Conservation (phyloP, 2,888 invertebrate species). For the Hydropsyche betteni region DNA sequence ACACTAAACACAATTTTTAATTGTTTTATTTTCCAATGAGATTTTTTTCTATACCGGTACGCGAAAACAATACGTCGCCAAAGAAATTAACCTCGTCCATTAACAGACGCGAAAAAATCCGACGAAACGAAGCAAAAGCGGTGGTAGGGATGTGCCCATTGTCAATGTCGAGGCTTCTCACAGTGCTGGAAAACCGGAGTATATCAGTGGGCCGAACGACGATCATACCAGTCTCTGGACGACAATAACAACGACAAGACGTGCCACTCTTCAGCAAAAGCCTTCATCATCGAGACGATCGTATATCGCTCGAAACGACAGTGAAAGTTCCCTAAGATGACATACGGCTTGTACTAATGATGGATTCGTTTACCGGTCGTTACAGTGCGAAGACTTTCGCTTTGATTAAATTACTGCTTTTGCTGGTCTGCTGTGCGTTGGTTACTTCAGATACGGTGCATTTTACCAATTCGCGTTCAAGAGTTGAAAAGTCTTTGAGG, state of each 20-base stretch:
- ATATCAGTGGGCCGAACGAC: constrained; percentile 49
- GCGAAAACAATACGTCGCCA: constrained; percentile 19
- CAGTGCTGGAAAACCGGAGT: constrained; percentile 50
- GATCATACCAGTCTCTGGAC: constrained; percentile 44
- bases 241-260: constrained; percentile 10
- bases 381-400: not conserved
- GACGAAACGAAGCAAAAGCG: constrained; percentile 20
- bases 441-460: constrained; percentile 44
- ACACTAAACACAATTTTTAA: not conserved
- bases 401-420: not conserved
- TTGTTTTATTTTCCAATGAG: constrained; percentile 4
- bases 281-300: not conserved
- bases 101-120: not conserved
- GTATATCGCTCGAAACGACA: not conserved
- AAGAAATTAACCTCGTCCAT: constrained; percentile 25
- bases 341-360: not conserved
- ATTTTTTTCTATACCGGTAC: not conserved
- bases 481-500: constrained; percentile 43
- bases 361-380: not conserved
- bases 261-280: constrained; percentile 16
- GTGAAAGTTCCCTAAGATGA: not conserved
- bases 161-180: constrained; percentile 48
- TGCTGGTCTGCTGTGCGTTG: not conserved
- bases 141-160: constrained; percentile 44
- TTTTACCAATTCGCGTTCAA: constrained; percentile 48